Conservation (phyloP, 53 echinoderm and acorn worm genomes). For the Stichopus horrens region DNA sequence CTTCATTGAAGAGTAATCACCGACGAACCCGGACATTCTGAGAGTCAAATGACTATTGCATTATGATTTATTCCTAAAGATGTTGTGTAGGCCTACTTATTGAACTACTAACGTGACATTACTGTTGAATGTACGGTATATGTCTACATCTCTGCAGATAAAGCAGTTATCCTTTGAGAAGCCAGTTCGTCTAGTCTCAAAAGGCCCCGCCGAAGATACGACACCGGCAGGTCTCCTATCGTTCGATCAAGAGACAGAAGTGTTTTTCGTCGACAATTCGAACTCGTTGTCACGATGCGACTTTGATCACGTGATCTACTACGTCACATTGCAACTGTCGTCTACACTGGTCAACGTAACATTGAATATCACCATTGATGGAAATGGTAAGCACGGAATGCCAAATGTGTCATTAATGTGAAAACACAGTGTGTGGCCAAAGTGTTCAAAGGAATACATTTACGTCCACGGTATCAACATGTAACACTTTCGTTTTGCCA, state of each 20-base stretch:
- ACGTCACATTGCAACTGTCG: neutral
- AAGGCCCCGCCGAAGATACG: neutral
- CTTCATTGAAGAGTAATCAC: too few relatives aligned
- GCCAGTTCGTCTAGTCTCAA: neutral
- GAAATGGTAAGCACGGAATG: neutral
- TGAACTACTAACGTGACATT: neutral
- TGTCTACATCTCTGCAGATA: neutral
- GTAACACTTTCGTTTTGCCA: too few relatives aligned
- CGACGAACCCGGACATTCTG: too few relatives aligned
- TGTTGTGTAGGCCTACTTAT: neutral
- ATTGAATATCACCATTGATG: neutral
- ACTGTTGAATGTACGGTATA: neutral
- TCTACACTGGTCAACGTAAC: neutral
- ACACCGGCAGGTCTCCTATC: neutral
- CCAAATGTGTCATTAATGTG: too few relatives aligned
- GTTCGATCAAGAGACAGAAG: neutral
- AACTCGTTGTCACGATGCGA: neutral
- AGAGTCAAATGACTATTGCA: too few relatives aligned
- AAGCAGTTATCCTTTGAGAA: neutral
- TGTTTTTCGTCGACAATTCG: slow-evolving; percentile 2
- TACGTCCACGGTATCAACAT: too few relatives aligned
- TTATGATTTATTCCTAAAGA: too few relatives aligned
- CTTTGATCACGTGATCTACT: neutral
- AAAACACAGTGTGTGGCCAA: too few relatives aligned
- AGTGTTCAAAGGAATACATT: too few relatives aligned